These are phyloP conservation scores for Calliphora vomitoria DNA, from an alignment of 2,888 invertebrate species.

Conservation along the genomic window DNA sequence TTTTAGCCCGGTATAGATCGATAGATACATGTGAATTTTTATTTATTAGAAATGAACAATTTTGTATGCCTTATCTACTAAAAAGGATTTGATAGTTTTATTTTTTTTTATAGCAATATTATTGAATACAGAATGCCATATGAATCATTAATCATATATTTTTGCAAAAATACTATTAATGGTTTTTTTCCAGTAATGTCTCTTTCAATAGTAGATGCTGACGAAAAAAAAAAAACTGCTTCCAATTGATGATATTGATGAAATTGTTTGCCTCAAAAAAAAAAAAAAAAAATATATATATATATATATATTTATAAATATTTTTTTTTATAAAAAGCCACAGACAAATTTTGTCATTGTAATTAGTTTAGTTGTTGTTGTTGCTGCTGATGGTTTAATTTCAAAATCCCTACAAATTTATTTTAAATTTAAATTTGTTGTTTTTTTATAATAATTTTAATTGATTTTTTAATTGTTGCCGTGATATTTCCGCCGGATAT, in stretches of 20 bases:
- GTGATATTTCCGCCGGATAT: constrained; percentile 45
- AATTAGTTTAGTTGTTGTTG: not conserved
- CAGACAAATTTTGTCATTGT: constrained; percentile 37
- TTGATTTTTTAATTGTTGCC: constrained; percentile 49
- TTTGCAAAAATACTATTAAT: constrained; percentile 79
- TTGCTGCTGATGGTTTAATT: constrained; percentile 11
- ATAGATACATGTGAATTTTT: constrained; percentile 19
- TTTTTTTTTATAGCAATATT: constrained; percentile 45
- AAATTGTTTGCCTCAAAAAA: not conserved
- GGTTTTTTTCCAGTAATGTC: constrained; percentile 73
- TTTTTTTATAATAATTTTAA: constrained; percentile 27
- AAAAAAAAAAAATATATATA: no score
- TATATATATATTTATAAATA: not conserved
- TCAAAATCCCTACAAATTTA: constrained; percentile 17
- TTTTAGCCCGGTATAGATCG: constrained; percentile 26
- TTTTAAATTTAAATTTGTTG: constrained; percentile 36
- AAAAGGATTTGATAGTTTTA: constrained; percentile 75
- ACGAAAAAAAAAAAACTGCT: not conserved
- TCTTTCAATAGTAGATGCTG: not conserved
- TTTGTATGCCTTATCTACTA: constrained; percentile 16
- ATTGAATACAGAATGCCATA: constrained; percentile 76
- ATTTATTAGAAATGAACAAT: constrained; percentile 8
- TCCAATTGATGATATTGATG: constrained; percentile 41
- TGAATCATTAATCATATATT: constrained; percentile 80
- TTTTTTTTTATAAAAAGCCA: constrained; percentile 13